Evolutionary conservation across 2,797 vertebrate genomes (phyloP), one percentile per base, ranked within the genome.

Genomic region (Helostoma temminkii): DNA sequence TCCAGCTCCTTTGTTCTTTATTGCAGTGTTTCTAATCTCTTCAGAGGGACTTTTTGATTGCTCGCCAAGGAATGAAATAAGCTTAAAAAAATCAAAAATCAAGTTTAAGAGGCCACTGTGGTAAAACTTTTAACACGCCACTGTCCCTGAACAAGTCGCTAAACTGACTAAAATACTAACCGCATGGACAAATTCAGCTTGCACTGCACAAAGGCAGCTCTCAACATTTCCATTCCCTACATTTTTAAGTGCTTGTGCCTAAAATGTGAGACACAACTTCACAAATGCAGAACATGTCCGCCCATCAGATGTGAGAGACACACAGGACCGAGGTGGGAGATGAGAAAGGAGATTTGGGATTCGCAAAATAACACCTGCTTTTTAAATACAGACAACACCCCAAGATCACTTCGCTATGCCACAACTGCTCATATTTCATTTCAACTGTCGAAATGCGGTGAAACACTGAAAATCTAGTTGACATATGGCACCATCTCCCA

Each of bases 261-360:
- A 66, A 81, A 83, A 78, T 56, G 66, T 74, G 60, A 5, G 2
- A 60, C 49, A 28, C 22, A 58, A 47, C 21, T 74, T 84, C 55
- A 49, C 53, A 79, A 70, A 77, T 75, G 67, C 64, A 26, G 48
- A 30, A 63, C 61, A 66, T 67, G 83, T 64, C 71, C 59, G 30
- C 61, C 64, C 57, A 67, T 87, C 80, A 80, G 66, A 85, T 54
- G 74, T 76, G 77, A 76, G 55, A 87, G 57, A 81, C 81, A 71
- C 78, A 64, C 22, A 45, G 74, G 70, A 67, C 39, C 26, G 21
- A 86, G 83, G 88, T 86, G 86, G 74, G 75, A 89, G 82, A 92
- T 91, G 90, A 91, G 89, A 80, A 76, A 43, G 57, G 88, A 90
- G 89, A 87, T 87, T 89, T 91, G 90, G 89, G 91, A 91, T 81